Conservation (phyloP, 2,888 invertebrate genomes). For the Conchocele bisecta region DNA sequence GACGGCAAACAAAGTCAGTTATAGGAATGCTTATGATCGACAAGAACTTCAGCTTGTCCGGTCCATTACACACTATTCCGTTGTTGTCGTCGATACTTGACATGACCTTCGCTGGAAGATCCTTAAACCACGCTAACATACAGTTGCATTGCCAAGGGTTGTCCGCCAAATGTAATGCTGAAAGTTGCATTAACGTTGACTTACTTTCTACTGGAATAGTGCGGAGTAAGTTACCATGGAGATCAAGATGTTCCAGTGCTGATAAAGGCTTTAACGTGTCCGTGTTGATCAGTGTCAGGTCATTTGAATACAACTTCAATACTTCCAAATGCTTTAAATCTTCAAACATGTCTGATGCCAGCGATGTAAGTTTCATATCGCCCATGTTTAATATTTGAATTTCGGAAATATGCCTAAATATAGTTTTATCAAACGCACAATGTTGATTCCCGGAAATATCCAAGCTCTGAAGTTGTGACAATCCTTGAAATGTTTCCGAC, state of each 20-base stretch:
- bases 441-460: constrained; percentile 57
- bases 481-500: constrained; percentile 51
- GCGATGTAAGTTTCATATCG: constrained; percentile 32
- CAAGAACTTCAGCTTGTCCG: constrained; percentile 46
- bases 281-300: constrained; percentile 40
- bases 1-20: constrained; percentile 53
- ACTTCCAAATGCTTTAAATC: constrained; percentile 44
- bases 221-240: constrained; percentile 59
- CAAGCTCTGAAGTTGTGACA: constrained; percentile 49
- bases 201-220: constrained; percentile 48
- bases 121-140: constrained; percentile 60
- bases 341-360: constrained; percentile 47
- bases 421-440: constrained; percentile 48
- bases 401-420: constrained; percentile 40
- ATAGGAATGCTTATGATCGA: constrained; percentile 53
- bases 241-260: constrained; percentile 49
- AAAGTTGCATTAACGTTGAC: constrained; percentile 44
- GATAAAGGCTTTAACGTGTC: constrained; percentile 47
- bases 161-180: constrained; percentile 47
- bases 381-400: constrained; percentile 56
- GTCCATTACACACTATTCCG: constrained; percentile 59
- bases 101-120: constrained; percentile 32
- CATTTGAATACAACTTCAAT: constrained; percentile 58
- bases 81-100: constrained; percentile 28
- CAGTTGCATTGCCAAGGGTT: constrained; percentile 70